A percentile compares a stretch with the other conserved stretches of the same genome.
phyloP scores from a whole-genome alignment of 92 coral and sea anemone genomes.

The Epizoanthus fatuus region DNA sequence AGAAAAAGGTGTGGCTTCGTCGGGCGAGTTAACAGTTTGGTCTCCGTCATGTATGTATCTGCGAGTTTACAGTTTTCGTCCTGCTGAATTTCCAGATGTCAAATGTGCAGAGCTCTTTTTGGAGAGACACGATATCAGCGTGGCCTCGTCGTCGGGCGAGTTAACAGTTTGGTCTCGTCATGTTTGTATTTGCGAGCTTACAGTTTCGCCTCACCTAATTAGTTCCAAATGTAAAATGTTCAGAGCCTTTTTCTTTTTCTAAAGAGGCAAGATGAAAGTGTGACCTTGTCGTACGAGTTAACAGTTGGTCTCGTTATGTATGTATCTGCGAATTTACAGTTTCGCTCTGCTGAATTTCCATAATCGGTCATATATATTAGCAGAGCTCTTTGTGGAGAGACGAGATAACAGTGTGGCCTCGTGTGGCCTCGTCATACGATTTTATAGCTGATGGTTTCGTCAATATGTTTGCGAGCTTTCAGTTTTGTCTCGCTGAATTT shows the following conservation, averaged over 20 bases:
- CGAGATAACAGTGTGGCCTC: background rate
- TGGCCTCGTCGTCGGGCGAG: background rate
- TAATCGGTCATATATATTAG: background rate
- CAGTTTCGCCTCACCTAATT: background rate
- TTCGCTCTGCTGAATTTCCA: background rate
- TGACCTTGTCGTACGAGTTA: background rate
- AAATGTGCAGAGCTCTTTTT: too few species aligned
- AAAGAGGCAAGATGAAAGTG: background rate
- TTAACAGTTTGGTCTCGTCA: too few species aligned
- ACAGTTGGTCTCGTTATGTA: background rate
- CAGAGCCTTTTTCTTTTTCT: background rate
- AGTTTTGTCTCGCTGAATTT: background rate
- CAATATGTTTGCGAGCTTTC: background rate
- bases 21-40: too few species aligned
- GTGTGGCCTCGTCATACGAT: background rate
- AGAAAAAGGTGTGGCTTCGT: background rate
- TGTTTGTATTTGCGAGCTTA: background rate
- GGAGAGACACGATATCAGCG: too few species aligned
- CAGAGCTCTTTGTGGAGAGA: background rate
- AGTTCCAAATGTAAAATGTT: background rate
- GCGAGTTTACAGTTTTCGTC: too few species aligned
- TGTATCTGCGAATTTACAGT: background rate
- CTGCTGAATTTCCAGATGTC: too few species aligned
- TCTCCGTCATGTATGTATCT: too few species aligned
- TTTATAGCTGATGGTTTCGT: background rate